Evolutionary conservation across 53 echinoderm and acorn worm genomes (phyloP), one percentile per base, ranked within the genome.

Genomic region (Mesocentrotus franciscanus): DNA sequence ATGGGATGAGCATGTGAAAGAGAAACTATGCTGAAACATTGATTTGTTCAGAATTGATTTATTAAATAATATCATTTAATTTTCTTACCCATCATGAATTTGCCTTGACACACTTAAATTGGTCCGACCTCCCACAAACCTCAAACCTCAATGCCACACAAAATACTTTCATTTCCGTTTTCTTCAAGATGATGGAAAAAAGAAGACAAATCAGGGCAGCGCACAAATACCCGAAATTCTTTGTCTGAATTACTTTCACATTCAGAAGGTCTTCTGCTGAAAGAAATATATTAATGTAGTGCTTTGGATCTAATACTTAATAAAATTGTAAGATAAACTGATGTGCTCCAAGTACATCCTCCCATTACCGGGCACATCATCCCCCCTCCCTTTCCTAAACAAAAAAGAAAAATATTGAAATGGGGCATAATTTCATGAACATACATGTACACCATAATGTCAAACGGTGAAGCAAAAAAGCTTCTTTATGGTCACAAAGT

Each of bases 221-320:
- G 16, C 6, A 79, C 20, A 20, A 36, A 79, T 79, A 79, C 20
- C 35, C 36, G 36, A 79, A 27, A 79, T 79, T 79, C 79, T 39
- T 79, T 79, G 79, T 18, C 10, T 36, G 79, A 79, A 79, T 7
- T 79, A 79, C 79, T 79, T 79, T 79, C 79, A 79, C 39, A 39
- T 79, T 79, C 79, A 35, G 61, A 61, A 61, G 29, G 30, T 66
- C 20, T 66, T 18, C 66, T 66, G 66, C 17, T 66, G 66, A 66
- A 66, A 22, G 66, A 17, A 66, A 66, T 22, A 66, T 66, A 3
- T 22, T 0, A 66, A 66, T 66, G 22, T 20, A 16, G 20, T 66
- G 4, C 18, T 66, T 18, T 20, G 66, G 66, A 66, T 20, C 1
- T 20, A 66, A 22, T 66, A 66, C 1, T 20, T 18, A 39, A 66